A percentile compares a stretch with the other conserved stretches of the same genome.
These are phyloP conservation scores for Meta bourneti DNA, from an alignment of 2,888 invertebrate species.

Conservation along the genomic window DNA sequence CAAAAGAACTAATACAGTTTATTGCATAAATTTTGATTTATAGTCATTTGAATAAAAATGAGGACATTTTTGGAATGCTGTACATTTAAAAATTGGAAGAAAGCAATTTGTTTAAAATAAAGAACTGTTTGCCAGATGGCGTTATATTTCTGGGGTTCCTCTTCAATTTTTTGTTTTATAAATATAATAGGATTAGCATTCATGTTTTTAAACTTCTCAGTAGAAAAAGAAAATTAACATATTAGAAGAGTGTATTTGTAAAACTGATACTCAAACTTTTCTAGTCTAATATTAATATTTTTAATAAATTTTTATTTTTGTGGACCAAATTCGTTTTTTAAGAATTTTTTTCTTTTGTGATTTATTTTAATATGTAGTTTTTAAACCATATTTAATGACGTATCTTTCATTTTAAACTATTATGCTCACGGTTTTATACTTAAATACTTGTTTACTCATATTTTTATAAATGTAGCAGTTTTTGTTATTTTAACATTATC, in stretches of 20 bases:
- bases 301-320: not conserved
- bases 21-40: not conserved
- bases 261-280: slow-evolving; percentile 7
- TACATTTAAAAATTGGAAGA: not conserved
- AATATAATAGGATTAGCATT: slow-evolving; percentile 10
- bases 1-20: not conserved
- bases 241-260: slow-evolving; percentile 6
- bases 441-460: not conserved
- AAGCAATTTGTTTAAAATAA: slow-evolving; percentile 4
- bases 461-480: not conserved
- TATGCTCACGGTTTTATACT: not conserved
- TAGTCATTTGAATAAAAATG: slow-evolving; percentile 5
- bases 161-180: slow-evolving; percentile 38
- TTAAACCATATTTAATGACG: not conserved
- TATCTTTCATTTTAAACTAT: not conserved
- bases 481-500: not conserved
- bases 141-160: slow-evolving; percentile 45
- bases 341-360: not conserved
- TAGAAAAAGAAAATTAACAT: slow-evolving; percentile 6
- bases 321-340: not conserved
- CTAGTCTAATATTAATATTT: slow-evolving; percentile 5
- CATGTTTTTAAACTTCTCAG: slow-evolving; percentile 12
- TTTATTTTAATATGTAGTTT: not conserved
- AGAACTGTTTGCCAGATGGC: not conserved
- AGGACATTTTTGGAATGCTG: not conserved